phyloP scores from a whole-genome alignment of 2,888 invertebrate genomes.

The Sturmia bella region DNA sequence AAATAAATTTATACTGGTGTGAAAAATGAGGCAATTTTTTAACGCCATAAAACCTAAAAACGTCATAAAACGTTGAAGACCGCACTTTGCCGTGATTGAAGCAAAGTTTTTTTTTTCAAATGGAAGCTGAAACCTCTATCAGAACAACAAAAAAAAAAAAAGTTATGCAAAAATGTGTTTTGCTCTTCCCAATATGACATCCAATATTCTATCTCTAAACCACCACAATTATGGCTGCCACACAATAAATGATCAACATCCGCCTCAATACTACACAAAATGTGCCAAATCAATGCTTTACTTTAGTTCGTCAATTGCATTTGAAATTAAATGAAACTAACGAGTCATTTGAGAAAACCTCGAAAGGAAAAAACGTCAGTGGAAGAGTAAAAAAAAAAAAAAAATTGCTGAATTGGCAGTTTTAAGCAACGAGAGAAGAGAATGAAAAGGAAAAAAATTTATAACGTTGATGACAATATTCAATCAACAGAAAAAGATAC shows the following conservation, averaged over 20 bases:
- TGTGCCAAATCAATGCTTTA: slow-evolving; percentile 15
- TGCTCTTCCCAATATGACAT: too few relatives aligned
- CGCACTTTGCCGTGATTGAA: too few relatives aligned
- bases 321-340: slow-evolving; percentile 62
- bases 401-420: slow-evolving; percentile 4
- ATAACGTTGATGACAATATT: slow-evolving; percentile 20
- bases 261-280: background rate
- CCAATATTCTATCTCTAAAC: too few relatives aligned
- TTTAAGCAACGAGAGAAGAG: background rate
- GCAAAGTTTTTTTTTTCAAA: too few relatives aligned
- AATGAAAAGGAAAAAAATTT: background rate
- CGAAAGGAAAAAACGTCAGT: background rate
- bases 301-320: slow-evolving; percentile 40
- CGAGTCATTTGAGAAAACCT: slow-evolving; percentile 59
- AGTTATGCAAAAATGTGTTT: too few relatives aligned
- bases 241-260: background rate
- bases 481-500: slow-evolving; percentile 8
- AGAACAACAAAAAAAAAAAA: too few relatives aligned
- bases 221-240: background rate
- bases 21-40: too few relatives aligned
- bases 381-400: background rate
- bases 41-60: too few relatives aligned
- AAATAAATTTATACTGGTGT: too few relatives aligned
- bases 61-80: too few relatives aligned
- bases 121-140: too few relatives aligned